phyloP scores from a whole-genome alignment of 2,888 invertebrate species.

The Emesis furor region DNA sequence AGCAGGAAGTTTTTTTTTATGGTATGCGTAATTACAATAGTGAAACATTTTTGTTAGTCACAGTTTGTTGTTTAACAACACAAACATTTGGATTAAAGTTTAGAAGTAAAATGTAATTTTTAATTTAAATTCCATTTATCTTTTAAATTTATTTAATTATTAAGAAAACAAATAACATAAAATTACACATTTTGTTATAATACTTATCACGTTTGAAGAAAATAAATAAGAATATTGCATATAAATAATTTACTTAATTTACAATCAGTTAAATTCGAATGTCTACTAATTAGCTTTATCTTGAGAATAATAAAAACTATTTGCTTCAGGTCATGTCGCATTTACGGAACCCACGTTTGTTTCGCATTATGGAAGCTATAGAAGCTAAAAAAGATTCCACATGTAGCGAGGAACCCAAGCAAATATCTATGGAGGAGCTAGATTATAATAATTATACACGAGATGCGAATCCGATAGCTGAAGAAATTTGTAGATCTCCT shows the following conservation, averaged over 20 bases:
- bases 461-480: not conserved
- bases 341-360: too few relatives aligned
- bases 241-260: not conserved
- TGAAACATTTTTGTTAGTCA: not conserved
- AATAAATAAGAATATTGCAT: not conserved
- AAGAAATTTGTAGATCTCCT: not conserved
- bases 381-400: too few relatives aligned
- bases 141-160: not conserved
- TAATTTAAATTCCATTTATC: not conserved
- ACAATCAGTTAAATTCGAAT: not conserved
- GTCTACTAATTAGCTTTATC: not conserved
- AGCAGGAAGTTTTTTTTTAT: not conserved
- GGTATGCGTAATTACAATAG: not conserved
- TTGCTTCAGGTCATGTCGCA: not conserved
- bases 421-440: too few relatives aligned
- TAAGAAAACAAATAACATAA: not conserved
- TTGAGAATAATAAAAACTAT: not conserved
- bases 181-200: conserved; percentile 1
- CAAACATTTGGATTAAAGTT: not conserved
- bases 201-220: not conserved
- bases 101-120: not conserved
- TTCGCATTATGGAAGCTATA: too few relatives aligned
- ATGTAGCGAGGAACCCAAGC: too few relatives aligned
- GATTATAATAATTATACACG: conserved; percentile 1
- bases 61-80: not conserved